Conservation (phyloP, 2,797 vertebrate species). For the Neopelma chrysocephalum region DNA sequence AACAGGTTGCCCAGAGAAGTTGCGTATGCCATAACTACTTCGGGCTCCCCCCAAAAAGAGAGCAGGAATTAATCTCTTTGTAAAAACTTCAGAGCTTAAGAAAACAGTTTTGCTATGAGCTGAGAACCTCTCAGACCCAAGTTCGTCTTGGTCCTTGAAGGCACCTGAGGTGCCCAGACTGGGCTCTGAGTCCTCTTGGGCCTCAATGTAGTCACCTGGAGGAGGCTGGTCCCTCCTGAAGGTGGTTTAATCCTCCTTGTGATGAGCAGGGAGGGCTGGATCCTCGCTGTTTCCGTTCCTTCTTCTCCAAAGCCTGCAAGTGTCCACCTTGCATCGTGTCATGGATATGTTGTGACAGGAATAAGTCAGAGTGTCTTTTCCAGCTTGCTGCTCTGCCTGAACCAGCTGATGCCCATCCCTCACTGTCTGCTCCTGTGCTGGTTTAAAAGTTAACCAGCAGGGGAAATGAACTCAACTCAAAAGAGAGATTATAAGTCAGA, state of each 20-base stretch:
- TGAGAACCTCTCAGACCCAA: background rate
- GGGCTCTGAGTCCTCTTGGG: background rate
- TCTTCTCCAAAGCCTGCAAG: background rate
- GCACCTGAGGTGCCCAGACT: background rate
- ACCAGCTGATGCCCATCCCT: background rate
- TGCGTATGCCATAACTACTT: background rate
- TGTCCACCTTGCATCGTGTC: accelerated
- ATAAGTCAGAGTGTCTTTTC: background rate
- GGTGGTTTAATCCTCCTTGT: background rate
- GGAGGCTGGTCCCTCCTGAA: background rate
- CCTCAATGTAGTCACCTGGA: background rate
- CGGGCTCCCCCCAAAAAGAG: background rate
- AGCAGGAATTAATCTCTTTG: background rate
- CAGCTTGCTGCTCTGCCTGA: background rate
- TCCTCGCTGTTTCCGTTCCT: background rate
- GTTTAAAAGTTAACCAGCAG: too few relatives aligned
- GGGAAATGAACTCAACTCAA: too few relatives aligned
- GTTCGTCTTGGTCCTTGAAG: background rate
- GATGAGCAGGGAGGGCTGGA: background rate
- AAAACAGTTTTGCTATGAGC: background rate
- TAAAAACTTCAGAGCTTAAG: background rate
- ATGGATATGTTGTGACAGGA: background rate
- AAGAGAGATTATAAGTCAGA: too few relatives aligned
- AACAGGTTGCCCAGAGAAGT: too few relatives aligned
- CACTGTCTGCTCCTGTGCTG: background rate